These are phyloP conservation scores for Ornithorhynchus anatinus DNA, from an alignment of 2,113 vertebrate genomes.

Conservation along the genomic window DNA sequence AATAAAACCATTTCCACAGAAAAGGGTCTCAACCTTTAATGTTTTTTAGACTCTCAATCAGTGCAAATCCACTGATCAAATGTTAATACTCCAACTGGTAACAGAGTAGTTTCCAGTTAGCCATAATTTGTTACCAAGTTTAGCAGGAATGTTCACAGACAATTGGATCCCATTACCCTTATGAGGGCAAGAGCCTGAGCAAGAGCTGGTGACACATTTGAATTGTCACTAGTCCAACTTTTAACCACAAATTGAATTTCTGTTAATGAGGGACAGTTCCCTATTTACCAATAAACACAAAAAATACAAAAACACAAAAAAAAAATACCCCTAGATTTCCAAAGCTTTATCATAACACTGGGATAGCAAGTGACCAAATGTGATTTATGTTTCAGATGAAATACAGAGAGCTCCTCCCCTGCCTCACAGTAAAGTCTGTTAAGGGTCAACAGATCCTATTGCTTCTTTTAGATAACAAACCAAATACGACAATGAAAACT, in stretches of 20 bases:
- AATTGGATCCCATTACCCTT: not conserved
- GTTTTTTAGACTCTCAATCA: not conserved
- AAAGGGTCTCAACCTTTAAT: not conserved
- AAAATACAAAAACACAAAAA: not conserved
- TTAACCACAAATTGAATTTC: not conserved
- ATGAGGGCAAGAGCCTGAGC: not conserved
- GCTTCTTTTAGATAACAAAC: not conserved
- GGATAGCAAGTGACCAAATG: not conserved
- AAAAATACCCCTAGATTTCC: not conserved
- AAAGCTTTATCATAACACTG: not conserved
- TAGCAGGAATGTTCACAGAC: not conserved
- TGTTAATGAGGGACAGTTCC: not conserved
- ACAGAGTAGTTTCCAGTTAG: not conserved
- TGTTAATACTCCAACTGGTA: not conserved
- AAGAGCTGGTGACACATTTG: not conserved
- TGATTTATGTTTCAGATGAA: not conserved
- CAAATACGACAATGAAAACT: too few relatives aligned
- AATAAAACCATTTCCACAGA: not conserved
- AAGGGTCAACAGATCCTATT: not conserved
- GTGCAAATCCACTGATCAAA: not conserved
- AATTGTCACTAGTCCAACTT: not conserved
- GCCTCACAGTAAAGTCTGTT: not conserved
- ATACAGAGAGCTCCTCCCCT: rapidly evolving
- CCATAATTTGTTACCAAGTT: not conserved
- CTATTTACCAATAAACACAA: not conserved